These are phyloP conservation scores for Philotrypesis tridentata DNA, from an alignment of 1,140 invertebrate species.

Conservation along the genomic window DNA sequence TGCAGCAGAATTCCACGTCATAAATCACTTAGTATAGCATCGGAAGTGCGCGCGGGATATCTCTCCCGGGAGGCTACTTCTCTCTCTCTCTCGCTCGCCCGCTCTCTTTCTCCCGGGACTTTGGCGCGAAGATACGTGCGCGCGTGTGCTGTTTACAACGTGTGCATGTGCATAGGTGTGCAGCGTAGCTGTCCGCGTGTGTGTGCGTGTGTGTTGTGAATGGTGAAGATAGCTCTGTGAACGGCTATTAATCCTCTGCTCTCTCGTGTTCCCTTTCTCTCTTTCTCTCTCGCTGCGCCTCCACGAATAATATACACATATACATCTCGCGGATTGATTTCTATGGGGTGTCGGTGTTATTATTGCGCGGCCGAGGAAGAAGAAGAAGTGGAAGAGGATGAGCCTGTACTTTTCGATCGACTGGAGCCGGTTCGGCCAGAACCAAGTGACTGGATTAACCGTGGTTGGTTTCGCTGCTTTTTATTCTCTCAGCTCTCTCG, in stretches of 20 bases:
- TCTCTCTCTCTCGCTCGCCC: neutral
- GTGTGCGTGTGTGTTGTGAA: too few relatives aligned
- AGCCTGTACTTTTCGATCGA: slow-evolving; percentile 48
- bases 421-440: slow-evolving; percentile 45
- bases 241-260: neutral
- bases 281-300: too few relatives aligned
- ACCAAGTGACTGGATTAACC: slow-evolving; percentile 39
- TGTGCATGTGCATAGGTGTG: too few relatives aligned
- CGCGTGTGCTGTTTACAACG: too few relatives aligned
- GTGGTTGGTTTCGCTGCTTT: slow-evolving; percentile 31
- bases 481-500: neutral
- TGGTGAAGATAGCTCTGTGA: neutral
- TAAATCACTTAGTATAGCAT: neutral
- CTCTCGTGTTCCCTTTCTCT: too few relatives aligned
- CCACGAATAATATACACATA: neutral
- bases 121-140: neutral
- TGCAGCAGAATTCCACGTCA: neutral
- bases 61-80: neutral
- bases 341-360: slow-evolving; percentile 9
- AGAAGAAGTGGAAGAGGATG: slow-evolving; percentile 12
- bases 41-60: slow-evolving; percentile 1
- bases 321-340: neutral
- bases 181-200: too few relatives aligned
- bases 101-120: neutral
- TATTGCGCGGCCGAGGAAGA: neutral